A percentile compares a stretch with the other conserved stretches of the same genome.
phyloP scores from a whole-genome alignment of 2,113 vertebrate species.

The Neolamprologus sp. region DNA sequence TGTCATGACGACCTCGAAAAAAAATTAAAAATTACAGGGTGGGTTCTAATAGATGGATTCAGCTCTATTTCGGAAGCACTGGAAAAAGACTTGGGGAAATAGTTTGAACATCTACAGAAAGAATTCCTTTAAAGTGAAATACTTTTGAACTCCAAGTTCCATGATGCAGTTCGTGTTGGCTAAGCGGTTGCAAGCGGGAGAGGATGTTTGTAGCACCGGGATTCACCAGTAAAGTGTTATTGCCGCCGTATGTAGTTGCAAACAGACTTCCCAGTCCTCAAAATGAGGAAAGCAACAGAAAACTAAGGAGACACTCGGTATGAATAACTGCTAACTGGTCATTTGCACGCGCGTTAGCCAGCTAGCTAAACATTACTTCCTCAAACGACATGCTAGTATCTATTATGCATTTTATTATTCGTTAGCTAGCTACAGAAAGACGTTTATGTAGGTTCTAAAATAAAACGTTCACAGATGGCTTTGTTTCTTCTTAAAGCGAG shows the following conservation, averaged over 20 bases:
- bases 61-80: neutral
- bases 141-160: slow-evolving; percentile 20
- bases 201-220: neutral
- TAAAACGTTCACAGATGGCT: neutral
- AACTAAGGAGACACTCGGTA: slow-evolving; percentile 13
- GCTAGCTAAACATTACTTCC: slow-evolving; percentile 37
- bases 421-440: neutral
- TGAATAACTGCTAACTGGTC: neutral
- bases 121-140: neutral
- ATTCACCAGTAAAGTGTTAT: no score
- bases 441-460: neutral
- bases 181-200: slow-evolving; percentile 5
- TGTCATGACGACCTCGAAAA: neutral
- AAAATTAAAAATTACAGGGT: neutral
- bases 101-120: neutral
- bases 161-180: slow-evolving; percentile 1
- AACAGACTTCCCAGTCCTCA: neutral
- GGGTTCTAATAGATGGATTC: neutral
- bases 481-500: neutral
- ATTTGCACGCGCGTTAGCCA: neutral
- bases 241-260: neutral
- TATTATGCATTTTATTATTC: neutral
- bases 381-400: neutral
- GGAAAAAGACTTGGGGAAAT: neutral
- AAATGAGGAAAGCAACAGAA: slow-evolving; percentile 29